Percentiles rank a stretch among this genome's conserved stretches.
Evolutionary conservation across 2,888 invertebrate genomes (phyloP).

Genomic region (Tiphia femorata): DNA sequence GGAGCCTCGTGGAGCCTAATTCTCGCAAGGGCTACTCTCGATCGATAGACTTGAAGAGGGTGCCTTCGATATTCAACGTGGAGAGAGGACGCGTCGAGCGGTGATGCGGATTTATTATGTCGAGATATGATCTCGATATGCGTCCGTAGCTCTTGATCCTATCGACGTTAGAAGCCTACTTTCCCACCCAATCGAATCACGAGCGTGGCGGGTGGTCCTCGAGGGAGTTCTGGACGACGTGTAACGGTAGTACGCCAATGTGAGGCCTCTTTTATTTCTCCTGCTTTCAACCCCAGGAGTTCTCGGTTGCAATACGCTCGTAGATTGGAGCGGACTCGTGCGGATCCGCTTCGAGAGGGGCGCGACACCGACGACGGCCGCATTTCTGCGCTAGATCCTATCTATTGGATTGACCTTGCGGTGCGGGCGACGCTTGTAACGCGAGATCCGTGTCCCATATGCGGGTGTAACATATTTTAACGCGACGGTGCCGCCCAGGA

Average conservation of each 20-base stretch:
- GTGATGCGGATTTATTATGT: no score
- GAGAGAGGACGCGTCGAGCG: no score
- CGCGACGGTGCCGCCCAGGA: constrained; percentile 28
- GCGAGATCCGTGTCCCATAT: constrained; percentile 56
- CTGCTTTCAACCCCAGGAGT: not conserved
- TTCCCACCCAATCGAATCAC: no score
- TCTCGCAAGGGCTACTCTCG: not conserved
- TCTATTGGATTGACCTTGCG: constrained; percentile 54
- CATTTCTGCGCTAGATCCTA: constrained; percentile 41
- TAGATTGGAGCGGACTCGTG: not conserved
- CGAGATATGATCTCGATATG: no score
- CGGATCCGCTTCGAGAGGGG: constrained; percentile 5
- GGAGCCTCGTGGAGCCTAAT: no score
- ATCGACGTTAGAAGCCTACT: no score
- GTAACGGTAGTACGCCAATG: not conserved
- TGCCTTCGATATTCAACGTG: no score
- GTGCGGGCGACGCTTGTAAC: constrained; percentile 44
- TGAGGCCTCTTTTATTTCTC: not conserved
- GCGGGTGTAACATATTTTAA: constrained; percentile 49
- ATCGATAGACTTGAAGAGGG: no score
- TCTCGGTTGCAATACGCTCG: not conserved
- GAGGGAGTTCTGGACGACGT: not conserved
- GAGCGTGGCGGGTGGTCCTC: constrained; percentile 1
- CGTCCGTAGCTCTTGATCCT: no score
- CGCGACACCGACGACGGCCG: constrained; percentile 9